phyloP scores from a whole-genome alignment of 2,113 vertebrate genomes.

The Phodopus roborovskii region DNA sequence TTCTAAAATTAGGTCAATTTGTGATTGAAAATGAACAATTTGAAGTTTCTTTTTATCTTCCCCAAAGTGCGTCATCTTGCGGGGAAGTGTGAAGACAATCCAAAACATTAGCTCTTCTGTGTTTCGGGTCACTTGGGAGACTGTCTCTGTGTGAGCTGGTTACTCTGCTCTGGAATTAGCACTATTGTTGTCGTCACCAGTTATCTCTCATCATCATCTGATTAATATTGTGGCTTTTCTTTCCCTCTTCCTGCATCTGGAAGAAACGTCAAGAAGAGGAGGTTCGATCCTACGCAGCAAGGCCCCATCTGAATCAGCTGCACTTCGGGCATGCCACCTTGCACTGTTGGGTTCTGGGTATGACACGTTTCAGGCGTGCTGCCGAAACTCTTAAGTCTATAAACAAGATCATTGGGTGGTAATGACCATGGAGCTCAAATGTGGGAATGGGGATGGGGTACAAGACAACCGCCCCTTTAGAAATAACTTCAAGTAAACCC shows the following conservation, averaged over 20 bases:
- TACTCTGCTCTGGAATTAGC: slow-evolving; percentile 79
- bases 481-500: slow-evolving; percentile 80
- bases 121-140: slow-evolving; percentile 14
- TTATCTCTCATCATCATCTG: slow-evolving; percentile 70
- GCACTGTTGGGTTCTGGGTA: slow-evolving; percentile 87
- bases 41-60: slow-evolving; percentile 22
- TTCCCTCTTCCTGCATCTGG: slow-evolving; percentile 84
- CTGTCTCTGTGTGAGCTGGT: slow-evolving; percentile 80
- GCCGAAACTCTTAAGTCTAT: slow-evolving; percentile 83
- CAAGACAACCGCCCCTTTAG: slow-evolving; percentile 80
- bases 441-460: slow-evolving; percentile 69
- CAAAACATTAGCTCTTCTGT: neutral
- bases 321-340: slow-evolving; percentile 78
- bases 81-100: neutral
- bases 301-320: slow-evolving; percentile 92
- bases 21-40: neutral
- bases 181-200: neutral
- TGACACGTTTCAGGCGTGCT: slow-evolving; percentile 85
- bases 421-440: slow-evolving; percentile 58
- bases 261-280: slow-evolving; percentile 99
- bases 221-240: slow-evolving; percentile 84
- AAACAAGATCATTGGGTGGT: slow-evolving; percentile 66
- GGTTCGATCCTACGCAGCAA: slow-evolving; percentile 94
- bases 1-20: slow-evolving; percentile 41
- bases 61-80: neutral